Evolutionary conservation across 2,888 invertebrate genomes (phyloP), one percentile per base, ranked within the genome.

Genomic region (Deladenus siricidicola): DNA sequence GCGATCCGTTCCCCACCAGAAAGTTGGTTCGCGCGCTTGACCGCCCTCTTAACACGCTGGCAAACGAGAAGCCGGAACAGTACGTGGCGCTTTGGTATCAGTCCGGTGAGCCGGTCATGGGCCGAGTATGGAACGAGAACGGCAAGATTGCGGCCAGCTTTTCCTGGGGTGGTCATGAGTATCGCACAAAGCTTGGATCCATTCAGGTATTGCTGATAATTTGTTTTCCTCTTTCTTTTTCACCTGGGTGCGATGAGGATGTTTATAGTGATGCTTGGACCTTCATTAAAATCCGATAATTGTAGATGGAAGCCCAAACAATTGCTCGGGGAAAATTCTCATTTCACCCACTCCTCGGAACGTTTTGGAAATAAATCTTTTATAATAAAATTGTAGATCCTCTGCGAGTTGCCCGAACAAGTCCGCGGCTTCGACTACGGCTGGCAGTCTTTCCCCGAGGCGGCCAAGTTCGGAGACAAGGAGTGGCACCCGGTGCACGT

Each of bases 71-170:
- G 42, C 63, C 74, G 43, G 74, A 75, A 39, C 75, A 75, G 58
- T 75, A 69, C 60, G 72, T 75, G 10, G 75, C 74, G 6, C 69
- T 75, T 39, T 75, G 75, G 75, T 75, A 75, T 64, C 60, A 68
- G 60, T 47, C 65, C 47, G 64, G 62, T 66, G 75, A 55, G 70
- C 75, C 75, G 19, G 73, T 75, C 58, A 75, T 75, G 75, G 75
- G 74, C 21, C 70, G 75, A 29, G 65, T 73, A 53, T 74, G 73
- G 73, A 73, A 73, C 64, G 72, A 74, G 58, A 59, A 60, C 10
- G 75, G 75, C 57, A 73, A 72, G 56, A 63, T 75, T 28, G 75
- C 74, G 2, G 75, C 73, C 61, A 66, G 63, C 64, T 75, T 75
- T 67, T 66, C 67, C 29, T 73, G 73, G 73, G 64, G 63, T 56